Evolutionary conservation across 2,888 invertebrate genomes (phyloP), one percentile per base, ranked within the genome.

Genomic region (Agrotis exclamationis): DNA sequence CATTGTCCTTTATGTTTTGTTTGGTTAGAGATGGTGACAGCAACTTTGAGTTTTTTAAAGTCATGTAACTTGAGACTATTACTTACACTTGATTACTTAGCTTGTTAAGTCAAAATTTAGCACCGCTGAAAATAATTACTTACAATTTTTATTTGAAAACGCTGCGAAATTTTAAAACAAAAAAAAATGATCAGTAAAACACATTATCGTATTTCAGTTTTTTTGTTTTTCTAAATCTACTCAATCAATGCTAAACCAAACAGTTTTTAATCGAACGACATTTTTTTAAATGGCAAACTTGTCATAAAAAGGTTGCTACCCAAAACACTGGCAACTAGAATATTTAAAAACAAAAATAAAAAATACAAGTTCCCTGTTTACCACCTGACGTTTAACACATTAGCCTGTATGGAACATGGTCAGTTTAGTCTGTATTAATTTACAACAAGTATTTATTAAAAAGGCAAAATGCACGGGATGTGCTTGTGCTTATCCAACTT

Each of bases 381-480:
- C 90, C 94, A 94, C 88, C 94, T 94, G 94, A 93, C 92, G 87
- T 92, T 85, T 71, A 67, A 74, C 71, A 84, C 86, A 82, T 88
- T 89, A 87, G 87, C 72, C 66, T 88, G 85, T 88, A 87, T 82
- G 86, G 89, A 91, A 91, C 90, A 85, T 84, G 90, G 89, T 87
- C 77, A 86, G 87, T 90, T 91, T 89, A 91, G 88, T 88, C 81
- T 79, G 90, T 93, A 92, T 92, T 93, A 93, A 88, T 89, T 94
- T 93, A 91, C 92, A 91, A 89, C 88, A 83, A 80, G 88, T 89
- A 90, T 89, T 89, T 60, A 85, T 87, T 88, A 87, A 87, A 87
- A 87, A 86, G 50, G 22, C 50, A 33, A 56, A 68, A 60, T 70
- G 56, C 24, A 66, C 56, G 47, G 39, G 59, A 66, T 72, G 57